These are phyloP conservation scores for Chironomus striatipennis DNA, from an alignment of 1,140 invertebrate species.

Conservation along the genomic window DNA sequence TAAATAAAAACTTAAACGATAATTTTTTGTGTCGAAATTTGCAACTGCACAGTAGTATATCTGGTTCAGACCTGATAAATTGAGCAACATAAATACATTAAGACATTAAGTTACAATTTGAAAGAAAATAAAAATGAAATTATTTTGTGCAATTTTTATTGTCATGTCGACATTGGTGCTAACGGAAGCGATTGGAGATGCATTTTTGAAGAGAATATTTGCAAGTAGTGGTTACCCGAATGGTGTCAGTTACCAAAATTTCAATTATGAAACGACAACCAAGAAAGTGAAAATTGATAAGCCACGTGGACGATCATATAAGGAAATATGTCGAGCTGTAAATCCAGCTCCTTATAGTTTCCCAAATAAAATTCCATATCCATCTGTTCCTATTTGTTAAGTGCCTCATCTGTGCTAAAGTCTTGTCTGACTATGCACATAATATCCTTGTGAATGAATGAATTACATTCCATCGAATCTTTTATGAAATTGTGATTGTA, in stretches of 20 bases:
- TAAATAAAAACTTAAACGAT: too few relatives aligned
- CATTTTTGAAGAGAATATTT: constrained; percentile 2
- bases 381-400: background rate
- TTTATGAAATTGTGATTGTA: too few relatives aligned
- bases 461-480: too few relatives aligned
- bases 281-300: background rate
- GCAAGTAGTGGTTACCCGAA: background rate
- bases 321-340: background rate
- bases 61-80: background rate
- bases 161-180: background rate
- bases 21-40: background rate
- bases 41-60: background rate
- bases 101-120: background rate
- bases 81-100: background rate
- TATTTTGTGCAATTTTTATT: background rate
- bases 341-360: background rate
- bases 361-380: constrained; percentile 6
- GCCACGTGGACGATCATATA: background rate
- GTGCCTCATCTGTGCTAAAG: too few relatives aligned
- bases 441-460: too few relatives aligned
- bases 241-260: background rate
- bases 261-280: background rate
- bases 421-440: too few relatives aligned
- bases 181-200: background rate
- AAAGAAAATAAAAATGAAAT: background rate